Conservation (phyloP, 2,113 vertebrate species). For the Furnarius figulus region DNA sequence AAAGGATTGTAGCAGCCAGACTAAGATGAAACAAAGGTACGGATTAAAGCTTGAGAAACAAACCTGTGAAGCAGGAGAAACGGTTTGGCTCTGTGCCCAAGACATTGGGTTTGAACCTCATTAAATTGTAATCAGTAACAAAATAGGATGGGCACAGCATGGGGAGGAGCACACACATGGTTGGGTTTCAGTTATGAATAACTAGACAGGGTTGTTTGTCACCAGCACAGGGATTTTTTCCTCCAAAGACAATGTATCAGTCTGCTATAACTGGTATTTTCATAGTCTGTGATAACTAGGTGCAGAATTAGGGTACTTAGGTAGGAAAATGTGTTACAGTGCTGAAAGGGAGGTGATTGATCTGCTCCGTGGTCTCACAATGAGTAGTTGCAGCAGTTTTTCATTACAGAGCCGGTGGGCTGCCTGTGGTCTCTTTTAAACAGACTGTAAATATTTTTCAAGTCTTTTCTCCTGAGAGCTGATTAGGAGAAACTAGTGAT, state of each 20-base stretch:
- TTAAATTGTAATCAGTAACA: not conserved
- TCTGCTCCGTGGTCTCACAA: not conserved
- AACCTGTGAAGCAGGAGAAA: constrained; percentile 8
- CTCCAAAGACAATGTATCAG: not conserved
- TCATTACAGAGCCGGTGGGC: not conserved
- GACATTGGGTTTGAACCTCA: not conserved
- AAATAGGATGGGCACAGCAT: not conserved
- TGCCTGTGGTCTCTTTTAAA: not conserved
- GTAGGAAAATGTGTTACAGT: not conserved
- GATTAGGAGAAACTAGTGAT: not conserved
- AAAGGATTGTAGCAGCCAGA: constrained; percentile 50
- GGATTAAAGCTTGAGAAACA: constrained; percentile 45
- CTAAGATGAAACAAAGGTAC: constrained; percentile 10
- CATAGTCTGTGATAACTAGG: not conserved
- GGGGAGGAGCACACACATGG: not conserved
- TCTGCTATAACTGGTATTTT: not conserved
- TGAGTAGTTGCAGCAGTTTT: not conserved
- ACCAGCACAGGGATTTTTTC: not conserved
- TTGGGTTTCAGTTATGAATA: not conserved
- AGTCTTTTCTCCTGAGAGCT: constrained; percentile 2
- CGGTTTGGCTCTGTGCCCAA: not conserved
- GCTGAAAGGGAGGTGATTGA: not conserved
- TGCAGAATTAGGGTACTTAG: not conserved
- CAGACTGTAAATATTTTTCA: constrained; percentile 2
- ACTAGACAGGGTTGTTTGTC: not conserved